Evolutionary conservation across 30 jellyfish, hydroid and myxozoan genomes (phyloP), one percentile per base, ranked within the genome.

Genomic region (Thelohanellus kitauei): DNA sequence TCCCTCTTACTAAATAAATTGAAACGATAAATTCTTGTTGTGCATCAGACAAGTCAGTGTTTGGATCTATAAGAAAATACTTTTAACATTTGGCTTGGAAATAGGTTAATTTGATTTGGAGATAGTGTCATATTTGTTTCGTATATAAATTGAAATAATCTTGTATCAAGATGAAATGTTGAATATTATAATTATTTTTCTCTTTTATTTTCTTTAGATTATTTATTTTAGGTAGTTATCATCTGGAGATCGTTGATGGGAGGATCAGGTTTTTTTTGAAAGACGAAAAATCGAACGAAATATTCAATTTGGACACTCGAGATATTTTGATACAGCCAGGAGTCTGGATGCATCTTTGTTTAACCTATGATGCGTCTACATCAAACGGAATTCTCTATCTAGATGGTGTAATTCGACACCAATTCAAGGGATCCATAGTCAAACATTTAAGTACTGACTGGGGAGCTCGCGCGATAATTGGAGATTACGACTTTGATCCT

Each of bases 381-480:
- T 52, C 80, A n/a, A 15, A 39, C 0, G 92, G 87, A 0, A 71
- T 43, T 78, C 87, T 71, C 40, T 4, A 58, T 51, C 16, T 22
- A 38, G 9, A 38, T 29, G 38, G 10, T 29, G n/a, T 29, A 29
- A 9, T 29, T 29, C n/a, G n/a, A 10, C 10, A n/a, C n/a, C n/a
- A 9, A 29, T 29, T 29, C 11, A 29, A 29, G n/a, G 60, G 45
- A 2, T 57, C 47, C 14, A 88, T 86, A 8, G 66, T 43, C n/a
- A 86, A 88, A 1, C 30, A 54, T 47, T 53, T 75, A 13, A 51
- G 88, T 10, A 63, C 43, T 15, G 95, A 75, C 31, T 75, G 95
- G 95, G 95, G 95, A 6, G 66, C 56, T 50, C 63, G 64, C 40
- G 95, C 95, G 6, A 38, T 67, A 8, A 75, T 75, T 11, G 95